Base-by-base conservation (phyloP, 37 sponge, comb jelly and placozoan species). In the Axinella damicornis region DNA sequence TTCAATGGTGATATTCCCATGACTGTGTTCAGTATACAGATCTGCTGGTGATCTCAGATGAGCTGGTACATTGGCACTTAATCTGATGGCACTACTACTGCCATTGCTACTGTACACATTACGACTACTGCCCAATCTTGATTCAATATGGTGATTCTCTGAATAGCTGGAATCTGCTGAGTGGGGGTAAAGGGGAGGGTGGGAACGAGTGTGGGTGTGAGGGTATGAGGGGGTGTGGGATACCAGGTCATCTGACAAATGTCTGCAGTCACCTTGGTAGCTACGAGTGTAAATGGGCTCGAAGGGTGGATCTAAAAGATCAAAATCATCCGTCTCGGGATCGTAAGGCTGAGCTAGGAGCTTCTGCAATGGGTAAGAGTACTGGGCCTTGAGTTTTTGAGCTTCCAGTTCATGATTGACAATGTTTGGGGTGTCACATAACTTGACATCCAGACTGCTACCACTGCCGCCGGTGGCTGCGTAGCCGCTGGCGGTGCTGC, bases 401-500 rank as follows among this genome's bases (percentile, higher is more conserved):
- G 16, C 18, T 5, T 58, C 33, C 33, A 32, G 76, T 30, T n/a
- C 34, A 27, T 75, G 57, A 56, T 61, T 22, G 37, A 72, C 34
- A 25, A 41, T 46, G 5, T 14, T 61, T 5, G n/a, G 62, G 62
- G 2, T 61, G 25, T 5, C 14, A 14, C 62, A 11, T 27, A 14
- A 55, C 54, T 57, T 22, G 9, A 37, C 68, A 16, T 76, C 77
- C 18, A 76, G 6, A 30, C 69, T 85, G 30, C 77, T 85, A 1
- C 24, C 56, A 67, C 69, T 76, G 28, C 52, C 52, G 2, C 85
- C 85, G 24, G 85, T 75, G 33, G 77, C 69, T 38, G 85, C 85
- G 66, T 85, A 85, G 0, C 85, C 85, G 76, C 85, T 76, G 6
- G 58, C 85, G 24, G 66, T 83, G 55, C 74, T 74, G 18, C 82